Base-by-base conservation (phyloP, 2,797 vertebrate genomes). In the Schizothorax lantsangensis region DNA sequence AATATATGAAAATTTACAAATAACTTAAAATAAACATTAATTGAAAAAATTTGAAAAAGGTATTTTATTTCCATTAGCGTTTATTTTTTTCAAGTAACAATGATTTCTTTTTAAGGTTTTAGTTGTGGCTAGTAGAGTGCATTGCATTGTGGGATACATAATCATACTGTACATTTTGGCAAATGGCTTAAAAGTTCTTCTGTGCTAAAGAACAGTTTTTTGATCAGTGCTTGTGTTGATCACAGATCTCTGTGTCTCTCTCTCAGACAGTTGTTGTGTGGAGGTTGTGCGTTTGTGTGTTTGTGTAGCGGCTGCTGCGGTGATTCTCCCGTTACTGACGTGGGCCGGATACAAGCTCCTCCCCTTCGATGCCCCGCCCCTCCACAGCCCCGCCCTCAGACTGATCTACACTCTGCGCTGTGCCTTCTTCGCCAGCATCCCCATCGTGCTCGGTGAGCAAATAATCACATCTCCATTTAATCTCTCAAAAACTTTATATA, bases 341-440 rank as follows among this genome's bases (percentile, higher is more conserved):
- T 99, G 97, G 1, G 96, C 95, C 0, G 97, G 97, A 0, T 98
- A 95, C 0, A 90, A 95, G 79, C 97, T 98, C 92, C 91, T 99
- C 92, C 98, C 98, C 0, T 98, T 99, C 0, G 96, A 99, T 0
- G 95, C 96, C 4, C 98, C 98, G 0, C 57, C 94, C 47, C 91
- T 97, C 90, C 90, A 94, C 0, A 91, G 94, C 12, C 1, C 96
- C 92, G 92, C 95, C 4, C 87, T 95, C 54, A 96, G 97, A 83
- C 94, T 99, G 15, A 87, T 98, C 77, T 98, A 98, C 92, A 96
- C 97, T 0, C 84, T 99, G 49, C 96, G 97, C 84, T 98, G 97
- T 0, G 95, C 96, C 0, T 91, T 96, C 75, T 98, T 98, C 0
- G 97, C 96, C 10, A 92, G 95, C 0, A 89, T 96, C 2, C 97